Evolutionary conservation across 2,888 invertebrate genomes (phyloP).

Genomic region (Elegia similella): DNA sequence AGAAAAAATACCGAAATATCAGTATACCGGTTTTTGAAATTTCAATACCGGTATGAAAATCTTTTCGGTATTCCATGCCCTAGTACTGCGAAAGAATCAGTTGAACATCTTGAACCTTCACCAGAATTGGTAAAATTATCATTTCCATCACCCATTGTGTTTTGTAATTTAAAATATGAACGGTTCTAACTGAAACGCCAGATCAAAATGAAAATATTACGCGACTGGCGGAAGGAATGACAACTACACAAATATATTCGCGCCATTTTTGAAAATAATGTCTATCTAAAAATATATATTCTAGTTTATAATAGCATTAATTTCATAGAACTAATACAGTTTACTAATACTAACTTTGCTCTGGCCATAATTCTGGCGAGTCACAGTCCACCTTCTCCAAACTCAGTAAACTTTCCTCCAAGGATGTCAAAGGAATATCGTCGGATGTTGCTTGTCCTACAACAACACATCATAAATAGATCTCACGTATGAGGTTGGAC

Average conservation of each 20-base stretch:
- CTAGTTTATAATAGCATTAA: conserved; percentile 6
- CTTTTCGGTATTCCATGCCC: no score
- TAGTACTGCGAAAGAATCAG: conserved; percentile 85
- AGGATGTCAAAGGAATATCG: conserved; percentile 75
- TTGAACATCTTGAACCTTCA: conserved; percentile 53
- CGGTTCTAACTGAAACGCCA: conserved; percentile 67
- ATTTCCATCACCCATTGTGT: conserved; percentile 57
- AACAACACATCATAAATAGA: conserved; percentile 29
- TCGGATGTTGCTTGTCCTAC: conserved; percentile 67
- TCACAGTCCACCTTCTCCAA: conserved; percentile 95
- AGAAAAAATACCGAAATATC: no score
- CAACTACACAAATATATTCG: conserved; percentile 61
- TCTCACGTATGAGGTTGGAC: background rate
- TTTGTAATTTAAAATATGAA: conserved; percentile 57
- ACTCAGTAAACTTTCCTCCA: conserved; percentile 91
- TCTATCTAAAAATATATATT: conserved; percentile 19
- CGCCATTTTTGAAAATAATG: conserved; percentile 69
- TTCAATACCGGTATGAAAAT: no score
- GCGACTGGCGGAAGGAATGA: conserved; percentile 52
- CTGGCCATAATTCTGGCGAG: conserved; percentile 98
- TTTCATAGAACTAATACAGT: background rate
- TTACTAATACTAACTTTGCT: conserved; percentile 87
- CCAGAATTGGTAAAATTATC: conserved; percentile 46
- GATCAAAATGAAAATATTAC: conserved; percentile 38
- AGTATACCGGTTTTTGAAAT: no score